Percentiles rank a stretch among this genome's conserved stretches.
phyloP scores from a whole-genome alignment of 2,797 vertebrate species.

The Anguilla anguilla region DNA sequence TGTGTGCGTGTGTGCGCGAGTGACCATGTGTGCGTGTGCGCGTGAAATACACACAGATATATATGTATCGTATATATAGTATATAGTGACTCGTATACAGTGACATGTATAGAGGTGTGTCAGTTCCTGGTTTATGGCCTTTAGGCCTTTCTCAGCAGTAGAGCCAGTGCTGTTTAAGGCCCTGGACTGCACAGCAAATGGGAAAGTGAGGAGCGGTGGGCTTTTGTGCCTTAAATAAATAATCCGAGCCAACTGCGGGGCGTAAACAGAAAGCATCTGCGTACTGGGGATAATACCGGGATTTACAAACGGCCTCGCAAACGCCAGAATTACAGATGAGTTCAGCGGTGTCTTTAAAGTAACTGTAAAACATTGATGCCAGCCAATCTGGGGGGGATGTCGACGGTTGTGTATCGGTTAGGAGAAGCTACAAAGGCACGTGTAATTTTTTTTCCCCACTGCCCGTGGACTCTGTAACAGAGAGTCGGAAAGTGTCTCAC shows the following conservation, averaged over 20 bases:
- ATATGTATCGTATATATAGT: no score
- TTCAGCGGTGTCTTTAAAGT: slow-evolving; percentile 41
- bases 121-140: no score
- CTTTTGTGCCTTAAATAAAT: slow-evolving; percentile 64
- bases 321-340: slow-evolving; percentile 62
- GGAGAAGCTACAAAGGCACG: neutral
- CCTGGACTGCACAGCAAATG: slow-evolving; percentile 43
- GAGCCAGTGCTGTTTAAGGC: neutral
- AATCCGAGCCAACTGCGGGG: slow-evolving; percentile 59
- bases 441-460: neutral
- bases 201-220: slow-evolving; percentile 44
- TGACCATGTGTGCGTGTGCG: no score
- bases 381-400: slow-evolving; percentile 31
- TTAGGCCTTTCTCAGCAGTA: neutral
- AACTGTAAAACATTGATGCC: slow-evolving; percentile 38
- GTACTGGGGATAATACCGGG: slow-evolving; percentile 43
- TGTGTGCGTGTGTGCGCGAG: no score
- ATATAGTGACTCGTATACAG: no score
- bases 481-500: neutral
- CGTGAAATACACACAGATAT: no score
- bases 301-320: slow-evolving; percentile 40
- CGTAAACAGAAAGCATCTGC: slow-evolving; percentile 61
- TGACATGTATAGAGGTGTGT: no score
- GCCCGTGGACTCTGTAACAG: neutral
- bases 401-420: slow-evolving; percentile 6